phyloP scores from a whole-genome alignment of 2,113 vertebrate species.

The Peromyscus leucopus region DNA sequence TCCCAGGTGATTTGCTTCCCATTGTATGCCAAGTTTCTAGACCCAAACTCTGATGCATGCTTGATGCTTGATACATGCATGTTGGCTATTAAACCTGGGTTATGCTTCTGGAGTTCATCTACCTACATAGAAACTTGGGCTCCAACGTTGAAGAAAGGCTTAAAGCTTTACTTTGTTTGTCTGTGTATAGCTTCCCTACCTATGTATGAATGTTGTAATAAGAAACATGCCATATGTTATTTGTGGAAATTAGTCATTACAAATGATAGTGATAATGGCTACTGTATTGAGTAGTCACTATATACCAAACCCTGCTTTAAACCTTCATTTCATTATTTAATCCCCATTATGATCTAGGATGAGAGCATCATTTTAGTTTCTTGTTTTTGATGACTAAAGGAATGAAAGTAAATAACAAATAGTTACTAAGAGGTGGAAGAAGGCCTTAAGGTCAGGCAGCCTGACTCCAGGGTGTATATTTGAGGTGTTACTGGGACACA shows the following conservation, averaged over 20 bases:
- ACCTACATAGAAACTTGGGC: neutral
- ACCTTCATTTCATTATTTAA: neutral
- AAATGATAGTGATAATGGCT: neutral
- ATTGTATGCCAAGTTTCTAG: neutral
- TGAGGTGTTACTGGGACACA: neutral
- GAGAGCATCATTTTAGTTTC: neutral
- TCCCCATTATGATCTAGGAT: neutral
- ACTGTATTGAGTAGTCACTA: neutral
- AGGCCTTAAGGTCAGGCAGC: neutral
- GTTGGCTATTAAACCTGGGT: neutral
- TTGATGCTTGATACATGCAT: slow-evolving; percentile 23
- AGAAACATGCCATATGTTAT: neutral
- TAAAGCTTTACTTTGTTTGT: neutral
- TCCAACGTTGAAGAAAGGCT: neutral
- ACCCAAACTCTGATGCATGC: neutral
- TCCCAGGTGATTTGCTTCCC: neutral
- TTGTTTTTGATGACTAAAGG: neutral
- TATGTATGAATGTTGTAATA: neutral
- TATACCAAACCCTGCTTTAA: neutral
- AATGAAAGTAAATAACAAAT: neutral
- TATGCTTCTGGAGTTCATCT: slow-evolving; percentile 2
- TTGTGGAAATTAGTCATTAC: neutral
- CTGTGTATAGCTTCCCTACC: neutral
- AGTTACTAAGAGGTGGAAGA: slow-evolving; percentile 25
- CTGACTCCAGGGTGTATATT: neutral